Evolutionary conservation across 2,888 invertebrate genomes (phyloP).

Genomic region (Eristalis pertinax): DNA sequence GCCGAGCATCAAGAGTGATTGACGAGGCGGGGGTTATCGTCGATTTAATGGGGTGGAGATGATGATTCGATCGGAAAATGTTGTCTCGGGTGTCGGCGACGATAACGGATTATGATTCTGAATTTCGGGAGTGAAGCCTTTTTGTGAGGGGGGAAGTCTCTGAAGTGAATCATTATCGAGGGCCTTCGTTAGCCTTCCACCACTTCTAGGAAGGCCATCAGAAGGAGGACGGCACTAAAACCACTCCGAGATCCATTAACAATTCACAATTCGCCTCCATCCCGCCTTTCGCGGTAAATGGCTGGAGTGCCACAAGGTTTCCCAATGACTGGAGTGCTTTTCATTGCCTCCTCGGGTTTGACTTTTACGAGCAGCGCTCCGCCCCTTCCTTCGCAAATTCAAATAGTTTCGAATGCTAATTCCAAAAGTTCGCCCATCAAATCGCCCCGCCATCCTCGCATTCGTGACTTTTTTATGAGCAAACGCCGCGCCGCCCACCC

Average conservation of each 20-base stretch:
- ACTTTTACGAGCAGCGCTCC: background rate
- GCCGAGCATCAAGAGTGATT: background rate
- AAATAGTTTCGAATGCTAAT: background rate
- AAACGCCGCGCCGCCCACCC: background rate
- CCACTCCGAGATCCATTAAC: background rate
- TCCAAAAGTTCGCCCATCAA: background rate
- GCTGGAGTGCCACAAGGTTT: background rate
- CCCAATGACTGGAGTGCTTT: background rate
- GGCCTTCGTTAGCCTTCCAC: no score
- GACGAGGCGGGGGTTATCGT: background rate
- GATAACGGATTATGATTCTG: background rate
- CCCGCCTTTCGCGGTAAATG: background rate
- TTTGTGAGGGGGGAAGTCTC: no score
- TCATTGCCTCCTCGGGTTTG: background rate
- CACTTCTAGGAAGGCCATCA: background rate
- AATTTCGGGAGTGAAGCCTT: background rate
- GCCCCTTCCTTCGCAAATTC: background rate
- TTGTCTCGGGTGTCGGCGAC: background rate
- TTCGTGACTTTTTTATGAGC: slow-evolving; percentile 58
- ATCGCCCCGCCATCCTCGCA: background rate
- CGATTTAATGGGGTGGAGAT: background rate
- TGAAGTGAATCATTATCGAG: no score
- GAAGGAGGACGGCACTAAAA: background rate
- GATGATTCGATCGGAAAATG: background rate
- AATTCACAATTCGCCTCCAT: background rate